Base-by-base conservation (phyloP, 2,113 vertebrate genomes). In the Neogale vison region DNA sequence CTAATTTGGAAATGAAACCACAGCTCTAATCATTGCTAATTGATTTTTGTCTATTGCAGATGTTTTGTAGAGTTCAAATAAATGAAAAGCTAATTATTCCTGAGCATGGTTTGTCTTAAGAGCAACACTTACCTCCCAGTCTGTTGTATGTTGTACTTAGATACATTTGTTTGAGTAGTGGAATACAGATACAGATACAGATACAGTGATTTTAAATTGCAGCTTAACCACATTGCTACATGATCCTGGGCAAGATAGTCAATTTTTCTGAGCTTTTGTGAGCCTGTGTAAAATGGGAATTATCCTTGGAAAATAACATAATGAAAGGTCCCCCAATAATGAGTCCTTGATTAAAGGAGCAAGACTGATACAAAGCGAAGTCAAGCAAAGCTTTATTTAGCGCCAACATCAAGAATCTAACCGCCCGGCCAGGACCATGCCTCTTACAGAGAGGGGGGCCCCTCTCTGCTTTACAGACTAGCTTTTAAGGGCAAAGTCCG, bases 41-140 rank as follows among this genome's bases (percentile, higher is more conserved):
- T 5, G 8, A 31, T 72, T 86, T 71, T 97, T 96, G 79, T 52
- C 18, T 90, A 24, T 79, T 93, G 55, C 31, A 76, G 65, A n/a
- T 55, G 50, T 76, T 88, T 59, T 52, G 77, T 81, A 31, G n/a
- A 69, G 21, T 55, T 42, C n/a, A 63, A 6, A 1, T 77, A 71
- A 39, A 31, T 93, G 52, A 72, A 83, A 57, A 88, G 47, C 74
- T 89, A 23, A 80, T 96, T 95, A 42, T 84, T 88, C 50, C 31
- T 63, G 85, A 94, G 21, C 29, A 65, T 65, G 76, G 42, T 88
- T 85, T 93, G 47, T 84, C n/a, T 93, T 76, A 80, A 71, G 88
- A 85, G 63, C 45, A 71, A 59, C 17, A 24, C 26, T 86, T 88
- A 20, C 7, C 23, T 91, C n/a, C 15, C 63, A 52, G 45, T 23